Evolutionary conservation across 1,140 invertebrate genomes (phyloP), one percentile per base, ranked within the genome.

Genomic region (Lordiphosa stackelbergi): DNA sequence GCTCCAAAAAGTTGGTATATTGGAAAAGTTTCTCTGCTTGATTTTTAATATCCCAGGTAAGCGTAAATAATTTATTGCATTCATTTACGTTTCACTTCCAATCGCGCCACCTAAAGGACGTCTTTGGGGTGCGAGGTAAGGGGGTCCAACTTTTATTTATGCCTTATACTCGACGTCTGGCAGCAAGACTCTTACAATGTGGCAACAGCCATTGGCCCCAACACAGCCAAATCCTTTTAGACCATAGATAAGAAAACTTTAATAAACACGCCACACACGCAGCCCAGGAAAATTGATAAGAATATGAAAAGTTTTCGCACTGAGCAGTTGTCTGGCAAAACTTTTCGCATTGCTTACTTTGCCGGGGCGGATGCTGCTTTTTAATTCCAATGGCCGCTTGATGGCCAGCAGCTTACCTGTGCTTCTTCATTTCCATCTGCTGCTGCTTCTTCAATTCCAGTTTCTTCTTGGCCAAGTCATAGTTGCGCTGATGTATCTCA

Each of bases 11-110:
- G 75, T 81, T 81, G 68, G 74, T 85, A 85, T 85, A 85, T 85
- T 85, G 81, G 81, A 85, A 85, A 85, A 85, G 81, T 85, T 85
- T 85, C 60, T 51, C 60, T 60, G 66, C 83, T 81, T 73, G 83
- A 85, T 85, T 85, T 85, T 85, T 85, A 85, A 85, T 85, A 85
- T 85, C 75, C 66, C 81, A 85, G 81, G 83, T 85, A 66, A 85
- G 64, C 75, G 75, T 85, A 85, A 85, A 85, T 85, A 85, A 85
- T 85, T 85, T 85, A 85, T 85, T 75, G 73, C 81, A 73, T 85
- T 85, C 83, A 85, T 85, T 85, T 85, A 85, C 75, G 81, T 85
- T 85, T 85, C 81, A 71, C 83, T 73, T 77, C 72, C 81, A 85
- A 85, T 85, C 81, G 81, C 77, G 66, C 72, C 60, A 77, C 78